Percentiles rank a stretch among this genome's conserved stretches.
Conservation (phyloP, 2,888 invertebrate species). For the Drosophila meridionalis region DNA sequence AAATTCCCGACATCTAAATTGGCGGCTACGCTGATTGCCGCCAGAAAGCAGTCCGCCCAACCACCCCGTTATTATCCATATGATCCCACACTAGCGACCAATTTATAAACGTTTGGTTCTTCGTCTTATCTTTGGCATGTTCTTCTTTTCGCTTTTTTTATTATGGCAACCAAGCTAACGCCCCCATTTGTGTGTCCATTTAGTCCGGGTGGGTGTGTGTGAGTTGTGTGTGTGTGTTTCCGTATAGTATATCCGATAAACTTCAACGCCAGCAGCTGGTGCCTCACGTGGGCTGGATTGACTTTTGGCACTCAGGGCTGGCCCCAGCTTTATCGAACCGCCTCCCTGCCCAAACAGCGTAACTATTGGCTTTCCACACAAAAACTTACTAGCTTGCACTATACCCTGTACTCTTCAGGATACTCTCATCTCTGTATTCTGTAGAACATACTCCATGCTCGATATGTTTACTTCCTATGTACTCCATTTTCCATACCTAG, state of each 20-base stretch:
- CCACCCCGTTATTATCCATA: conserved; percentile 62
- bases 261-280: conserved; percentile 37
- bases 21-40: conserved; percentile 52
- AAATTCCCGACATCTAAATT: conserved; percentile 72
- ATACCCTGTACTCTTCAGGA: neutral
- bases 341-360: neutral
- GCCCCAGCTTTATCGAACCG: conserved; percentile 15
- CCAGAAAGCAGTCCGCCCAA: conserved; percentile 7
- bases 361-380: conserved; percentile 22
- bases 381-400: conserved; percentile 7
- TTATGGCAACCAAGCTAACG: conserved; percentile 33
- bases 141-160: conserved; percentile 16
- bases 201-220: neutral
- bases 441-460: neutral
- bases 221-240: neutral
- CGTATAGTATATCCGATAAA: conserved; percentile 29
- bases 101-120: conserved; percentile 77
- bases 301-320: conserved; percentile 12
- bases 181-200: conserved; percentile 40
- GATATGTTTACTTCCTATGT: neutral
- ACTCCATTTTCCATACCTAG: neutral
- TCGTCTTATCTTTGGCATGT: conserved; percentile 63
- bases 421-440: neutral
- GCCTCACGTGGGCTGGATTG: conserved; percentile 8
- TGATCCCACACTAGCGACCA: conserved; percentile 70